phyloP scores from a whole-genome alignment of 2,888 invertebrate genomes.

The Coelinius sp. region DNA sequence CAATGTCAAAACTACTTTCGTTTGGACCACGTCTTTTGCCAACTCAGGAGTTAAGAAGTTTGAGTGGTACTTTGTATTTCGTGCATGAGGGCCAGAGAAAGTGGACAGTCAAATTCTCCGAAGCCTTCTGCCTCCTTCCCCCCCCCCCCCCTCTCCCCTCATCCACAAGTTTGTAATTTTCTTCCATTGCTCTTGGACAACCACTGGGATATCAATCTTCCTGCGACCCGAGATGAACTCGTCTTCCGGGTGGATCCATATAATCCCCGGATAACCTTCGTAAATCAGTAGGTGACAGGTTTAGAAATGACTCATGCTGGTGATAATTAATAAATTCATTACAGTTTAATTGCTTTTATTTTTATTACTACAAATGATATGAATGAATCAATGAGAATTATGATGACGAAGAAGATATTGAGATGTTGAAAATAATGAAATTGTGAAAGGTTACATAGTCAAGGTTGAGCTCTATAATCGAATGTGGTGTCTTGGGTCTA shows the following conservation, averaged over 20 bases:
- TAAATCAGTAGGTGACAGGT: constrained; percentile 17
- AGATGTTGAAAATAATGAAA: neutral
- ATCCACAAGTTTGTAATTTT: neutral
- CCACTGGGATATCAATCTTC: neutral
- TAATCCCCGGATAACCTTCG: neutral
- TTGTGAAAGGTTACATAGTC: neutral
- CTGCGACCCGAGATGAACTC: neutral
- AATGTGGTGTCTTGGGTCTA: neutral
- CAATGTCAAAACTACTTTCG: constrained; percentile 49
- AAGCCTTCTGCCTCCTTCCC: neutral
- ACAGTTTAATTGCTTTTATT: neutral
- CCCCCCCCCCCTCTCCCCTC: neutral
- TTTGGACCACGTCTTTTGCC: constrained; percentile 22
- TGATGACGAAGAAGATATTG: neutral
- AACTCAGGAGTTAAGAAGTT: neutral
- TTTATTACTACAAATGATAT: too few species aligned
- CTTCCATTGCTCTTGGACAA: neutral
- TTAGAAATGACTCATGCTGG: constrained; percentile 10
- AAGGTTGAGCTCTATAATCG: constrained; percentile 5
- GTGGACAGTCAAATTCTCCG: constrained; percentile 4
- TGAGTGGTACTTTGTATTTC: neutral
- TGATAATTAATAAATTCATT: constrained; percentile 5
- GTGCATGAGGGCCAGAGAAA: constrained; percentile 12
- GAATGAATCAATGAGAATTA: neutral
- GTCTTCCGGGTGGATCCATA: neutral